Conservation (phyloP, 2,113 vertebrate genomes). For the Asarcornis scutulata region DNA sequence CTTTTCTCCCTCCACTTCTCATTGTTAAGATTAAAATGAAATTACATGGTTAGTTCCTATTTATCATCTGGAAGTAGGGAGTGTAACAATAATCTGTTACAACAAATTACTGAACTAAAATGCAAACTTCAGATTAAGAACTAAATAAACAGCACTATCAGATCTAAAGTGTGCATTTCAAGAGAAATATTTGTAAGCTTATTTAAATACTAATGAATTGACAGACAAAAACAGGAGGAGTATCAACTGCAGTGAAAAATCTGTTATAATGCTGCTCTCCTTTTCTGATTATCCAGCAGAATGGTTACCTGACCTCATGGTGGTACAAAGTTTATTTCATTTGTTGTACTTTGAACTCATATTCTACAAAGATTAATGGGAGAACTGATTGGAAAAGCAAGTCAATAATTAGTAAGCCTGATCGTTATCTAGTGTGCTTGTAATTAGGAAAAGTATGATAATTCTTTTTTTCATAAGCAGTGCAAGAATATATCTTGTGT, state of each 20-base stretch:
- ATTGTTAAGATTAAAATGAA: conserved; percentile 41
- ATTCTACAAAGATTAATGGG: background rate
- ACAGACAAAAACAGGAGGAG: background rate
- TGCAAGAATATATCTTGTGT: background rate
- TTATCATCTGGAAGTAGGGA: background rate
- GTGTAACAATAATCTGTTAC: background rate
- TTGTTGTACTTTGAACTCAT: background rate
- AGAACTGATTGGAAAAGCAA: background rate
- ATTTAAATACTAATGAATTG: conserved; percentile 51
- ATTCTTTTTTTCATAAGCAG: background rate
- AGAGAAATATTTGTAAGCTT: conserved; percentile 56
- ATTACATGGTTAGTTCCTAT: background rate
- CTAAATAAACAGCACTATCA: background rate
- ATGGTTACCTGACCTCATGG: background rate
- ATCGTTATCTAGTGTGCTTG: background rate
- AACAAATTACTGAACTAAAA: background rate
- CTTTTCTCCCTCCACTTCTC: background rate
- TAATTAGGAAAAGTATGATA: conserved; percentile 4
- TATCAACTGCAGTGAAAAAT: background rate
- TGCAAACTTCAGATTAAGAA: conserved; percentile 3
- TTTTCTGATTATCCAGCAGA: background rate
- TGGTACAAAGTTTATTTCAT: background rate
- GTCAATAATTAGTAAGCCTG: background rate
- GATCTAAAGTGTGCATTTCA: conserved; percentile 37
- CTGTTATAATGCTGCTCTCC: background rate